Percentiles rank a stretch among this genome's conserved stretches.
Conservation (phyloP, 2,797 vertebrate species). For the Phataginus tetradactyla region DNA sequence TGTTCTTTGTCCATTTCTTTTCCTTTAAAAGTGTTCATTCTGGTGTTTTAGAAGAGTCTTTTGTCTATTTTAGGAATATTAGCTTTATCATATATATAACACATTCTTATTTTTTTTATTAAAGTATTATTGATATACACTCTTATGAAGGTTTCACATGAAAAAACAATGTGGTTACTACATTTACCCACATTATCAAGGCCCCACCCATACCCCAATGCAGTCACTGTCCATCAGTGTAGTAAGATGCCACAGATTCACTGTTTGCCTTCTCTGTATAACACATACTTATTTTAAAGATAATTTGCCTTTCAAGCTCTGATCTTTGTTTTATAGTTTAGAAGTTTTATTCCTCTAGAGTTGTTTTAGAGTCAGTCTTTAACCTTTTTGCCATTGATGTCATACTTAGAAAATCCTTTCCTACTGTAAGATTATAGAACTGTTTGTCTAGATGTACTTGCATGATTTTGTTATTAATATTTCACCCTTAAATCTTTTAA, state of each 20-base stretch:
- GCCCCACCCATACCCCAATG: too few relatives aligned
- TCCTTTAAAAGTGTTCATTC: slow-evolving; percentile 22
- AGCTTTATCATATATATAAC: not conserved
- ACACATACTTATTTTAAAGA: not conserved
- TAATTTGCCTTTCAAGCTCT: not conserved
- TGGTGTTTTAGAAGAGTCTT: not conserved
- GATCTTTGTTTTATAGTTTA: not conserved
- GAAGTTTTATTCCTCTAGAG: not conserved
- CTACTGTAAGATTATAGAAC: not conserved
- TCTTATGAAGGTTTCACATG: too few relatives aligned
- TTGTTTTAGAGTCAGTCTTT: not conserved
- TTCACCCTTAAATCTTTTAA: not conserved
- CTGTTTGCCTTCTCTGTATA: too few relatives aligned
- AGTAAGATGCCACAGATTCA: too few relatives aligned
- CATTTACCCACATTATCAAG: too few relatives aligned
- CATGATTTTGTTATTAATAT: not conserved
- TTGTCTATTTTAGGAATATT: not conserved
- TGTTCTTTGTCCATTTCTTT: not conserved
- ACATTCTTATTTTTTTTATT: not conserved
- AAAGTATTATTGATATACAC: too few relatives aligned
- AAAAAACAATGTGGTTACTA: too few relatives aligned
- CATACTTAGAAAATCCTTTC: not conserved
- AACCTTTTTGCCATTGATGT: not conserved
- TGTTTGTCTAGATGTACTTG: not conserved
- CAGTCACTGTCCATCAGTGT: too few relatives aligned